These are phyloP conservation scores for Troides helena DNA, from an alignment of 2,888 invertebrate genomes.

Conservation along the genomic window DNA sequence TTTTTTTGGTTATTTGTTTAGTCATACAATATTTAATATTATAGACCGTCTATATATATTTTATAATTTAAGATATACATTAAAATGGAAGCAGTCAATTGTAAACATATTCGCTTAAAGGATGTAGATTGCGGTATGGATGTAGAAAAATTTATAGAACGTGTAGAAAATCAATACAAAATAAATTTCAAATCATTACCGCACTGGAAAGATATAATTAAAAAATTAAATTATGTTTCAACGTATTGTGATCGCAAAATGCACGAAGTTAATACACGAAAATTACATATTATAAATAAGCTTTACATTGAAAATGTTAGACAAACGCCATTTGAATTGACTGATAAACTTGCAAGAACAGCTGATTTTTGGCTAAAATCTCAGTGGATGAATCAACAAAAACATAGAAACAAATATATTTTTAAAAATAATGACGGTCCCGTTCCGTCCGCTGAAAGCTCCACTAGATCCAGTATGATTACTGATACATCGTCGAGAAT, in stretches of 20 bases:
- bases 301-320: slow-evolving; percentile 51
- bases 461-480: slow-evolving; percentile 8
- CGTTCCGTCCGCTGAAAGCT: slow-evolving; percentile 14
- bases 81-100: slow-evolving; percentile 42
- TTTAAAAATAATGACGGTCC: slow-evolving; percentile 21
- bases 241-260: slow-evolving; percentile 51
- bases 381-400: slow-evolving; percentile 17
- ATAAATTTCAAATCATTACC: slow-evolving; percentile 56
- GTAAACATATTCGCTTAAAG: slow-evolving; percentile 55
- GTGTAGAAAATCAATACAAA: slow-evolving; percentile 51
- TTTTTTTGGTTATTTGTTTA: background rate
- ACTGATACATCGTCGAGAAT: background rate
- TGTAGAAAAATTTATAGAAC: slow-evolving; percentile 53
- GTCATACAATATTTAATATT: background rate
- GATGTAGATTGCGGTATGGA: slow-evolving; percentile 42
- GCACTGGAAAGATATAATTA: slow-evolving; percentile 56
- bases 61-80: slow-evolving; percentile 2
- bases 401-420: background rate
- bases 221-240: slow-evolving; percentile 46
- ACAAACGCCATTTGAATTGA: slow-evolving; percentile 60
- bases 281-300: slow-evolving; percentile 56
- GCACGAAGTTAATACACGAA: slow-evolving; percentile 50
- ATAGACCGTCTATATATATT: background rate
- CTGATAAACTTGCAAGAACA: slow-evolving; percentile 54
- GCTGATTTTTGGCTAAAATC: slow-evolving; percentile 48